phyloP scores from a whole-genome alignment of 1,140 invertebrate genomes.

The Cydia splendana region DNA sequence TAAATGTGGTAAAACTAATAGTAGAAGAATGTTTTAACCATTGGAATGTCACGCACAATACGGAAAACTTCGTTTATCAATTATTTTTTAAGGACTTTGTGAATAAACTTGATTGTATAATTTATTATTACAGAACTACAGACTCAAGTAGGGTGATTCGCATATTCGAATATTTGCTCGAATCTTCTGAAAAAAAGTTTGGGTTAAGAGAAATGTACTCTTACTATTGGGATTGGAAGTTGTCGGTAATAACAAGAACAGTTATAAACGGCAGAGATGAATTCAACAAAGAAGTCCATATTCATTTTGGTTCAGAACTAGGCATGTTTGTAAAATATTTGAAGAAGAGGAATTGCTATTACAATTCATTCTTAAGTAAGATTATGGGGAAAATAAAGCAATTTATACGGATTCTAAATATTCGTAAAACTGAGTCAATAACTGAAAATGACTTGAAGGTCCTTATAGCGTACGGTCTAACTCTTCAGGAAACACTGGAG shows the following conservation, averaged over 20 bases:
- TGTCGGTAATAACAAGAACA: neutral
- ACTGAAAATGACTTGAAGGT: neutral
- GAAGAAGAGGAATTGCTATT: neutral
- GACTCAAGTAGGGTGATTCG: neutral
- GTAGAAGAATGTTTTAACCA: constrained; percentile 40
- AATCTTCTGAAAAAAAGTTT: neutral
- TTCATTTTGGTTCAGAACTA: neutral
- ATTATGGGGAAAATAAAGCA: neutral
- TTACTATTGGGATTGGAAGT: constrained; percentile 19
- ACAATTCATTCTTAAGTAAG: neutral
- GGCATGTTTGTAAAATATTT: neutral
- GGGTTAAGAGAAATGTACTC: neutral
- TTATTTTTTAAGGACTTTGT: constrained; percentile 31
- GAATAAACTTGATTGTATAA: neutral
- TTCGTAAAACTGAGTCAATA: neutral
- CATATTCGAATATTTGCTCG: constrained; percentile 14
- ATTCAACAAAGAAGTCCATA: neutral
- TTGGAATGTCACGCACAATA: constrained; percentile 42
- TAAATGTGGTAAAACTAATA: constrained; percentile 43
- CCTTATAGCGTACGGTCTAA: neutral
- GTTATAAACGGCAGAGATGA: neutral
- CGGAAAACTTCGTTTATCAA: constrained; percentile 34
- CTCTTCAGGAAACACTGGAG: neutral
- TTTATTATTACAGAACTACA: neutral
- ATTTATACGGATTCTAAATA: neutral